Evolutionary conservation across 2,888 invertebrate genomes (phyloP), one percentile per base, ranked within the genome.

Genomic region (Camptogramma bilineatum): DNA sequence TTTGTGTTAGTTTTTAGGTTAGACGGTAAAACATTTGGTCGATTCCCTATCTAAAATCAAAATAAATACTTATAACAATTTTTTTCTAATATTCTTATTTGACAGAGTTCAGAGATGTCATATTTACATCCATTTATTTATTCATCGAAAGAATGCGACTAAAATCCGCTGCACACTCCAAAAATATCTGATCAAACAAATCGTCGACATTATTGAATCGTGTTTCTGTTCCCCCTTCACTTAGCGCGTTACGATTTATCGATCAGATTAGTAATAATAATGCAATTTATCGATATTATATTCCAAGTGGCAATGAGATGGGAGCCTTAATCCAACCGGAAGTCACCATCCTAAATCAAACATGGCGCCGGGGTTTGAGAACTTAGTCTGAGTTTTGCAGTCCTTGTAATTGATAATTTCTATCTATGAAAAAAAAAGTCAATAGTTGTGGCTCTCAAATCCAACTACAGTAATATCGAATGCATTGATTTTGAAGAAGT

Each of bases 281-380:
- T 57, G 63, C 48, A 84, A 86, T 86, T 85, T 86, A 88, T 88
- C 76, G 82, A 82, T 81, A 84, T 83, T 81, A 84, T 83, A 88
- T 88, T 86, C 83, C 76, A 73, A 82, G 56, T 64, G 55, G 56
- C 69, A 69, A 65, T 65, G 75, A 79, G 79, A 81, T 82, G 68
- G 69, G 65, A 84, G 81, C 82, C 83, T 85, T 87, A 85, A 87
- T 86, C 87, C 85, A 78, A 77, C 80, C 86, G 90, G 90, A 90
- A 90, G 88, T 90, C 83, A 83, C 86, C 83, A 85, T 88, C 86
- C 88, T 90, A 91, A 92, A 91, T 91, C 91, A 90, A 90, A 90
- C 81, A 84, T 84, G 85, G 85, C 84, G 84, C 81, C 82, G 82
- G 85, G 81, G 81, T 80, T 73, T 71, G 80, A 74, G 13, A 13